Evolutionary conservation across 2,113 vertebrate species (phyloP).

Genomic region (Megaleporinus macrocephalus): DNA sequence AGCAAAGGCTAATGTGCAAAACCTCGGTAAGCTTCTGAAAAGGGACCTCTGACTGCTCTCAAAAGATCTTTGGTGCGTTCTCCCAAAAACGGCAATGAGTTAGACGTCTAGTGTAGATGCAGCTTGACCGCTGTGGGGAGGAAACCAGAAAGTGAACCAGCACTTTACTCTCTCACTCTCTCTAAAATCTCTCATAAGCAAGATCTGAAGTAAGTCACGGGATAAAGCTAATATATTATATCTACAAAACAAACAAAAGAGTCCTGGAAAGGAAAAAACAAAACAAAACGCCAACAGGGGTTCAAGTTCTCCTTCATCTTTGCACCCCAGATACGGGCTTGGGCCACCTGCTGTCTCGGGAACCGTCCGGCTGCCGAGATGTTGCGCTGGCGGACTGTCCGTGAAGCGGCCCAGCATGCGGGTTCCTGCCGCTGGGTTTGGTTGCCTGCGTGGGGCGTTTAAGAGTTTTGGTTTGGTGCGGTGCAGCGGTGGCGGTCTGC

Average conservation of each 20-base stretch:
- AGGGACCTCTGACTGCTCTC: conserved; percentile 38
- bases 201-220: conserved; percentile 65
- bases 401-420: conserved; percentile 30
- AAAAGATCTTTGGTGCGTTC: conserved; percentile 36
- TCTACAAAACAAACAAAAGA: conserved; percentile 65
- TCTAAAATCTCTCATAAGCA: conserved; percentile 50
- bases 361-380: conserved; percentile 60
- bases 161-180: conserved; percentile 82
- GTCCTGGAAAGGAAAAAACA: conserved; percentile 27
- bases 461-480: conserved; percentile 48
- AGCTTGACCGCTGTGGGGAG: conserved; percentile 35
- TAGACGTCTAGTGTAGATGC: conserved; percentile 13
- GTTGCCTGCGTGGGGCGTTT: conserved; percentile 46
- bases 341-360: conserved; percentile 65
- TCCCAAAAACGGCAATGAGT: conserved; percentile 20
- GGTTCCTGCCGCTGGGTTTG: conserved; percentile 48
- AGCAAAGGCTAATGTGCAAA: conserved; percentile 46
- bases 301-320: conserved; percentile 77
- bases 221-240: conserved; percentile 62
- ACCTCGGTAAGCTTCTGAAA: conserved; percentile 34
- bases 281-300: neutral
- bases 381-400: conserved; percentile 1
- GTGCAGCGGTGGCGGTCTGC: conserved; percentile 43
- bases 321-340: conserved; percentile 69
- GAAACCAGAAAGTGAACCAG: conserved; percentile 90